These are phyloP conservation scores for Takifugu rubripes DNA, from an alignment of 2,797 vertebrate species.

Conservation along the genomic window DNA sequence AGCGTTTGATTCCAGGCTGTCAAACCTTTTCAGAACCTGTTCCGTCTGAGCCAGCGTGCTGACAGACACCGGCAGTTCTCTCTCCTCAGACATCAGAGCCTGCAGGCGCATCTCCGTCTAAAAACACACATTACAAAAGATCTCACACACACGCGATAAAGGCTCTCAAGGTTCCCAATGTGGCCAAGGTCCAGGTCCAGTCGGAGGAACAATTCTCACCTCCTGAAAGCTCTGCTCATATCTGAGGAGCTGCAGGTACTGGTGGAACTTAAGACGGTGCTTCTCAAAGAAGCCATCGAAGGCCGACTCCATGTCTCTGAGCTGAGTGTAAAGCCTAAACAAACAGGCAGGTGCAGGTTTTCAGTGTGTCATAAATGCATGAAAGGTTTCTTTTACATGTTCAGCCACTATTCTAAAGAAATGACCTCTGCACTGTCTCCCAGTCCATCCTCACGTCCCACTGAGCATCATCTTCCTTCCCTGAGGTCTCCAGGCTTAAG, in stretches of 20 bases:
- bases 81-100: slow-evolving; percentile 80
- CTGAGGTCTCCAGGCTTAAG: slow-evolving; percentile 81
- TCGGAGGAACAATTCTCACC: slow-evolving; percentile 62
- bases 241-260: slow-evolving; percentile 89
- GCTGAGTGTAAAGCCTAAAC: slow-evolving; percentile 87
- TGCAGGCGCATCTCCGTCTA: slow-evolving; percentile 85
- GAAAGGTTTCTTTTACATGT: too few relatives aligned
- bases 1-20: slow-evolving; percentile 77
- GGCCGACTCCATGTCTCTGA: slow-evolving; percentile 93
- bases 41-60: slow-evolving; percentile 80
- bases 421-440: slow-evolving; percentile 90
- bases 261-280: slow-evolving; percentile 93
- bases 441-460: slow-evolving; percentile 84
- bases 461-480: slow-evolving; percentile 69
- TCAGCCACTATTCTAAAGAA: too few relatives aligned
- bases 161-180: too few relatives aligned
- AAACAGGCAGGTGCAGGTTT: not conserved
- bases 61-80: slow-evolving; percentile 71
- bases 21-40: slow-evolving; percentile 81
- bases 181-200: too few relatives aligned
- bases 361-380: not conserved
- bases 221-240: slow-evolving; percentile 93
- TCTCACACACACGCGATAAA: not conserved
- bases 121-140: slow-evolving; percentile 11
- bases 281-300: slow-evolving; percentile 99